Percentiles rank a stretch among this genome's conserved stretches.
These are phyloP conservation scores for Abscondita cerata DNA, from an alignment of 2,888 invertebrate genomes.

Conservation along the genomic window DNA sequence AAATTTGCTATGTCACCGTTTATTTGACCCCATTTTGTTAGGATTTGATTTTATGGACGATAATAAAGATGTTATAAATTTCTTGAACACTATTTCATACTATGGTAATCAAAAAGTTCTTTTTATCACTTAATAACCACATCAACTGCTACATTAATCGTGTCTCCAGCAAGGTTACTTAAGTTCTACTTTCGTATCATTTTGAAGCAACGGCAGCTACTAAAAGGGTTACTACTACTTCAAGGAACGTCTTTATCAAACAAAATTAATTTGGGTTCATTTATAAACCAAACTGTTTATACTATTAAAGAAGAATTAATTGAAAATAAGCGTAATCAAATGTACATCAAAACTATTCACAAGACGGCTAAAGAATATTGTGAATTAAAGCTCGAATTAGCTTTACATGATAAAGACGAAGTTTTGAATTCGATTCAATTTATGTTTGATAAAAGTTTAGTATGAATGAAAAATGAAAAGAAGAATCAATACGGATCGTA, in stretches of 20 bases:
- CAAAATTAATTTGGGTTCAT: conserved; percentile 42
- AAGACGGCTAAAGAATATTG: conserved; percentile 36
- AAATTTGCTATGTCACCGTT: conserved; percentile 41
- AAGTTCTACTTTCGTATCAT: conserved; percentile 38
- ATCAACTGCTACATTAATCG: background rate
- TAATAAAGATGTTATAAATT: conserved; percentile 27
- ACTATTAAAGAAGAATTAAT: conserved; percentile 26
- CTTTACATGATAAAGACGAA: conserved; percentile 41
- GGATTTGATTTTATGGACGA: conserved; percentile 35
- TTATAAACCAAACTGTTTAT: conserved; percentile 18
- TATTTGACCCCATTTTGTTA: conserved; percentile 42
- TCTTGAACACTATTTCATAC: conserved; percentile 18
- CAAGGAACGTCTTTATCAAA: conserved; percentile 29
- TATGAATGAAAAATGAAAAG: conserved; percentile 41
- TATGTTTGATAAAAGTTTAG: conserved; percentile 38
- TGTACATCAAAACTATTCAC: conserved; percentile 23
- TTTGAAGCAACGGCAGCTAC: conserved; percentile 44
- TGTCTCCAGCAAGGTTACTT: conserved; percentile 38
- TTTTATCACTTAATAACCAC: background rate
- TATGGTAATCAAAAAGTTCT: too few relatives aligned
- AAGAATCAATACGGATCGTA: conserved; percentile 46
- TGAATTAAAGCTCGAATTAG: conserved; percentile 40
- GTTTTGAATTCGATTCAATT: conserved; percentile 39
- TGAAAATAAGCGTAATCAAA: conserved; percentile 16
- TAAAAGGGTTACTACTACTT: conserved; percentile 47